Conservation (phyloP, 2,888 invertebrate species). For the Mimumesa dahlbomi region DNA sequence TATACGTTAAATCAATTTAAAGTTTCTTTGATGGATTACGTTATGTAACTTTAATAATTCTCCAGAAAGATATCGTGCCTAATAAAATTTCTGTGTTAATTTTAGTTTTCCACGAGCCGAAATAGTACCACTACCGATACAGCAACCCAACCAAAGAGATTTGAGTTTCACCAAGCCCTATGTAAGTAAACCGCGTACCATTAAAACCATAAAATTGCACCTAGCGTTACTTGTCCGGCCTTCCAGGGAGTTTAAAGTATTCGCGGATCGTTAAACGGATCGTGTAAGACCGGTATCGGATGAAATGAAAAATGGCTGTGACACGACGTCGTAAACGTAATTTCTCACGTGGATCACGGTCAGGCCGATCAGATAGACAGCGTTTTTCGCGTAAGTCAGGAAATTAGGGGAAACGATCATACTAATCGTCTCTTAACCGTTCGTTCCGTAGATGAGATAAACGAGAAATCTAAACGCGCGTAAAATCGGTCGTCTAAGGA, state of each 20-base stretch:
- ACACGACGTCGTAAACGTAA: neutral
- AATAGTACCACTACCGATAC: too few species aligned
- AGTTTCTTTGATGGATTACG: too few species aligned
- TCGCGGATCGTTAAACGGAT: neutral
- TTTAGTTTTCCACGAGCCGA: too few species aligned
- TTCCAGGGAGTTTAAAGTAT: neutral
- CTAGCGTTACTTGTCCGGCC: too few species aligned
- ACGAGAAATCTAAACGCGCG: slow-evolving; percentile 26
- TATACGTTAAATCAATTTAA: too few species aligned
- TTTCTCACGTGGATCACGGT: slow-evolving; percentile 2
- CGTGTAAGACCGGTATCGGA: neutral
- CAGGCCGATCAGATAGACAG: neutral
- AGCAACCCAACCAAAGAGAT: too few species aligned
- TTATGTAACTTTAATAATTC: too few species aligned
- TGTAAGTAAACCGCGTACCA: too few species aligned
- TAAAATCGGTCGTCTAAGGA: slow-evolving; percentile 42
- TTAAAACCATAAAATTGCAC: too few species aligned
- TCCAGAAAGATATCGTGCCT: too few species aligned
- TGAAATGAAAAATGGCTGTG: neutral
- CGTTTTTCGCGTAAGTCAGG: neutral
- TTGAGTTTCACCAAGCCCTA: too few species aligned
- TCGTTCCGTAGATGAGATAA: neutral
- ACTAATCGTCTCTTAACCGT: slow-evolving; percentile 14
- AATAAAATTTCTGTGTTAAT: too few species aligned
- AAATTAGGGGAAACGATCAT: slow-evolving; percentile 5